A percentile compares a stretch with the other conserved stretches of the same genome.
Conservation (phyloP, 2,113 vertebrate species). For the Picathartes gymnocephalus region DNA sequence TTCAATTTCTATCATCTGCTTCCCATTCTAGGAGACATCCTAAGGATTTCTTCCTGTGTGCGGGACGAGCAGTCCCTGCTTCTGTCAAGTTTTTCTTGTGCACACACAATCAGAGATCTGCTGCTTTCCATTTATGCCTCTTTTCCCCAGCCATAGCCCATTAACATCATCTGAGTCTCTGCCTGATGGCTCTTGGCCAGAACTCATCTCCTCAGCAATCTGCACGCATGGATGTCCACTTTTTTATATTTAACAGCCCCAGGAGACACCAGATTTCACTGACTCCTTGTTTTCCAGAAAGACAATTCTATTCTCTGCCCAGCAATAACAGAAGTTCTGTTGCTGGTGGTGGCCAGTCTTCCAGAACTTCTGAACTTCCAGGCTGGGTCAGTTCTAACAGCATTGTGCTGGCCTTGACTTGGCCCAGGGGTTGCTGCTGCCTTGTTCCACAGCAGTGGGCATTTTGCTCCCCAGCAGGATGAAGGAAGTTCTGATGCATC, state of each 20-base stretch:
- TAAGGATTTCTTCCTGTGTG: not conserved
- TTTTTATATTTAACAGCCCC: not conserved
- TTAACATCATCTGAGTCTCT: not conserved
- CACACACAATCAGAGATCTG: not conserved
- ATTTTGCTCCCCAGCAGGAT: fast-evolving
- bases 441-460: not conserved
- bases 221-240: not conserved
- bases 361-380: not conserved
- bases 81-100: not conserved
- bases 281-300: not conserved
- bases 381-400: not conserved
- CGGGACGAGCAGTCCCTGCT: not conserved
- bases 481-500: fast-evolving
- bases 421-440: not conserved
- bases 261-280: not conserved
- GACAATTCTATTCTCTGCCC: not conserved
- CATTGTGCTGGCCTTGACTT: not conserved
- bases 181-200: constrained; percentile 12
- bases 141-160: not conserved
- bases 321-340: not conserved
- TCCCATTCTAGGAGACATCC: not conserved
- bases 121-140: not conserved
- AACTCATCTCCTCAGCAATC: not conserved
- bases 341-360: not conserved
- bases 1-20: not conserved